phyloP scores from a whole-genome alignment of 2,888 invertebrate genomes.

The Smittia sp. region DNA sequence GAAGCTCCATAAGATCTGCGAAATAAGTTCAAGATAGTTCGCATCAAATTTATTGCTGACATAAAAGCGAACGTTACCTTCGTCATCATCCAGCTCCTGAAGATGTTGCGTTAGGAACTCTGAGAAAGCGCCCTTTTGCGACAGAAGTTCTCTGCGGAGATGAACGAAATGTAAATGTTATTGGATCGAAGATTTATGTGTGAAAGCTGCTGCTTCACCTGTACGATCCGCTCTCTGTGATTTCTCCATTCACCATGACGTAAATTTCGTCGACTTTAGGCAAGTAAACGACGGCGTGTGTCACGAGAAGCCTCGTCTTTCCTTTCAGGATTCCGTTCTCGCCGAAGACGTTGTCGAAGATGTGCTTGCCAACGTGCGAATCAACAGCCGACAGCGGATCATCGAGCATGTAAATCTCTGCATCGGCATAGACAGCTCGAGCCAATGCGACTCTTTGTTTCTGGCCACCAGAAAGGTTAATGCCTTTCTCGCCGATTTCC shows the following conservation, averaged over 20 bases:
- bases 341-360: conserved; percentile 61
- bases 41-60: no score
- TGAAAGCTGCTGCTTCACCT: neutral
- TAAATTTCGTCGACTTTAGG: conserved; percentile 58
- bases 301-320: conserved; percentile 60
- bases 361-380: conserved; percentile 63
- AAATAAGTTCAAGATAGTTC: no score
- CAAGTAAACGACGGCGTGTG: conserved; percentile 59
- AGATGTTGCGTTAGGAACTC: conserved; percentile 47
- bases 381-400: conserved; percentile 65
- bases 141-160: conserved; percentile 56
- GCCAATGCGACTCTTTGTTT: conserved; percentile 55
- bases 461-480: conserved; percentile 55
- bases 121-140: conserved; percentile 49
- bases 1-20: conserved; percentile 32
- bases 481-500: conserved; percentile 59
- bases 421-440: conserved; percentile 54
- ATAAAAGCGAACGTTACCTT: no score
- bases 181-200: neutral
- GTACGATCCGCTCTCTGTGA: conserved; percentile 60
- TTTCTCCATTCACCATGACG: conserved; percentile 56
- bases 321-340: conserved; percentile 51
- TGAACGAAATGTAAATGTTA: no score
- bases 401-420: conserved; percentile 57
- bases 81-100: conserved; percentile 45